Percentiles rank a stretch among this genome's conserved stretches.
phyloP scores from a whole-genome alignment of 2,888 invertebrate species.

The Eupelmus urozonus region DNA sequence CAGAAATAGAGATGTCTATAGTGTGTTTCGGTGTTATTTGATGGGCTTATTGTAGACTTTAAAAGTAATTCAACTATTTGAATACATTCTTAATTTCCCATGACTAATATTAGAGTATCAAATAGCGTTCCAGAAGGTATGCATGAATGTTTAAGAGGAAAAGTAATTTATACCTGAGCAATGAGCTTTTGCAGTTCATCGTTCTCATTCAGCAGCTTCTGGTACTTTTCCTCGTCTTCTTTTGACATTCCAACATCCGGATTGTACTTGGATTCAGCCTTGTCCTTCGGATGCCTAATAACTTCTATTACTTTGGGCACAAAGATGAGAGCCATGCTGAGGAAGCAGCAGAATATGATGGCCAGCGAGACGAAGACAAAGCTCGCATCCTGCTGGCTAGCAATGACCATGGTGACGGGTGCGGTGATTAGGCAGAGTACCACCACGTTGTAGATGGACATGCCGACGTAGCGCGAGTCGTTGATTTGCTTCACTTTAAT shows the following conservation, averaged over 20 bases:
- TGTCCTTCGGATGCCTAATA: slow-evolving; percentile 91
- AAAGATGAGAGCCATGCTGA: slow-evolving; percentile 99
- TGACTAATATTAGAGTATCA: too few species aligned
- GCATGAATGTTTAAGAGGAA: too few species aligned
- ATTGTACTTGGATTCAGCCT: slow-evolving; percentile 92
- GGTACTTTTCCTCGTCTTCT: slow-evolving; percentile 96
- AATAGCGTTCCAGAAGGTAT: too few species aligned
- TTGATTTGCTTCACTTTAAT: slow-evolving; percentile 98
- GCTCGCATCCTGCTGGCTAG: slow-evolving; percentile 97
- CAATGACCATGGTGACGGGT: slow-evolving; percentile 97
- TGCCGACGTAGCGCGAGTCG: slow-evolving; percentile 98
- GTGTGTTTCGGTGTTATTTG: too few species aligned
- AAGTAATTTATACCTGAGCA: slow-evolving; percentile 86
- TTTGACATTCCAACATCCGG: slow-evolving; percentile 89
- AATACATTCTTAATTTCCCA: too few species aligned
- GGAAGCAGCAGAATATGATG: slow-evolving; percentile 98
- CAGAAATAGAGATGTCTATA: too few species aligned
- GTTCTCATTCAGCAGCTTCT: slow-evolving; percentile 95
- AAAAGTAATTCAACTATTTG: too few species aligned
- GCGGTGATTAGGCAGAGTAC: slow-evolving; percentile 98
- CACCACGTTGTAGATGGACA: slow-evolving; percentile 99
- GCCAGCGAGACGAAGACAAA: slow-evolving; percentile 97
- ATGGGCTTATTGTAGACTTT: too few species aligned
- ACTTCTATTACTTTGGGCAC: slow-evolving; percentile 98
- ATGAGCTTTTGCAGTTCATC: slow-evolving; percentile 97